phyloP scores from a whole-genome alignment of 2,888 invertebrate genomes.

The Acrocyrtus sp. region DNA sequence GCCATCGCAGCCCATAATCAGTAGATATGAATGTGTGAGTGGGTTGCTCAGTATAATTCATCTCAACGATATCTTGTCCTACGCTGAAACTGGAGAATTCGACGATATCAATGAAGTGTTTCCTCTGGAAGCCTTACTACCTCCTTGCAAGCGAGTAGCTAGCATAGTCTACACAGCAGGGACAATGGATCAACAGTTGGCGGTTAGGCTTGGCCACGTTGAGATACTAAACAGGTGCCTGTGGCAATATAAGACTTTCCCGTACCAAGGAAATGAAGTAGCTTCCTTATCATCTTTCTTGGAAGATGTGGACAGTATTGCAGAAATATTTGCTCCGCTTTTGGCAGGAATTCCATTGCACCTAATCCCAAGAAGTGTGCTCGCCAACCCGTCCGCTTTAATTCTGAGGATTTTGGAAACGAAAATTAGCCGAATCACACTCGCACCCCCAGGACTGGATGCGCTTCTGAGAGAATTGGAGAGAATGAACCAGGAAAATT shows the following conservation, averaged over 20 bases:
- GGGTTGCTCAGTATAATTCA: slow-evolving; percentile 15
- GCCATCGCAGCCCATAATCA: slow-evolving; percentile 3
- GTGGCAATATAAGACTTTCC: slow-evolving; percentile 90
- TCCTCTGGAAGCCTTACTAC: slow-evolving; percentile 37
- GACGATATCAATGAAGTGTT: slow-evolving; percentile 45
- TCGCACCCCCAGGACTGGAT: slow-evolving; percentile 23
- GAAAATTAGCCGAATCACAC: slow-evolving; percentile 33
- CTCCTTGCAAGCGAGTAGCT: slow-evolving; percentile 68
- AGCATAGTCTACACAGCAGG: slow-evolving; percentile 84
- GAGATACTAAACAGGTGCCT: slow-evolving; percentile 82
- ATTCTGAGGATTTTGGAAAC: slow-evolving; percentile 3
- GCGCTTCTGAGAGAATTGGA: slow-evolving; percentile 16
- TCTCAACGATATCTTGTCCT: slow-evolving; percentile 10
- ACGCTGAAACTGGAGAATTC: slow-evolving; percentile 8
- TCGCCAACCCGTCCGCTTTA: slow-evolving; percentile 3
- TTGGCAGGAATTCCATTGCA: slow-evolving; percentile 78
- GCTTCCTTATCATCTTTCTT: slow-evolving; percentile 88
- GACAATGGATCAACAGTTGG: slow-evolving; percentile 51
- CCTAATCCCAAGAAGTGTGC: slow-evolving; percentile 76
- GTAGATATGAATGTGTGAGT: slow-evolving; percentile 32
- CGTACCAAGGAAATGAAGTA: slow-evolving; percentile 74
- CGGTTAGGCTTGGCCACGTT: slow-evolving; percentile 77
- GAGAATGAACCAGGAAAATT: slow-evolving; percentile 11
- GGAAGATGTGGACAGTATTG: slow-evolving; percentile 91
- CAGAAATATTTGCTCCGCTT: slow-evolving; percentile 88